Conservation (phyloP, 2,113 vertebrate species). For the Canis aureus region DNA sequence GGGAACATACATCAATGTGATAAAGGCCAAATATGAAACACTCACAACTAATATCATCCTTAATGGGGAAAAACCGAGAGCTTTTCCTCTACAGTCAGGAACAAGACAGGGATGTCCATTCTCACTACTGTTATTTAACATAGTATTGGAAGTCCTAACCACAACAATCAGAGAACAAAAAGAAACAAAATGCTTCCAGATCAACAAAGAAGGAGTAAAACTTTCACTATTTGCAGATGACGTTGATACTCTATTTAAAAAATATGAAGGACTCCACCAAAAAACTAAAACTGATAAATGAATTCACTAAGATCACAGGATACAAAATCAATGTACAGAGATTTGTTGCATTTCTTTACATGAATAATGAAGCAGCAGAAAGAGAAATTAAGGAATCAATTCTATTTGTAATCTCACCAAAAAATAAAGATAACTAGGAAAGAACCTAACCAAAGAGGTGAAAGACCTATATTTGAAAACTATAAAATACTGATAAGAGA, state of each 20-base stretch:
- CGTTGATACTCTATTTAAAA: background rate
- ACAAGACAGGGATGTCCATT: background rate
- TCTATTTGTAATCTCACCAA: background rate
- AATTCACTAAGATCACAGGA: background rate
- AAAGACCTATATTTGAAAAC: background rate
- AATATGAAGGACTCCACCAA: background rate
- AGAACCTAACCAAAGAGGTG: background rate
- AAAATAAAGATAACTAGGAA: background rate
- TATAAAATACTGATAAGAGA: background rate
- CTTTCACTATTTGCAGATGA: background rate
- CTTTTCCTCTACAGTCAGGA: background rate
- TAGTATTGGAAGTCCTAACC: background rate
- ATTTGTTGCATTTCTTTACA: background rate
- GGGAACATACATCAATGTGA: background rate
- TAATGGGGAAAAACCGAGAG: background rate
- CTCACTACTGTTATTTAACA: background rate
- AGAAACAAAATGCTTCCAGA: background rate
- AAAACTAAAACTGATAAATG: background rate
- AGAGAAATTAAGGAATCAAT: background rate
- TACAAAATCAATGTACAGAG: background rate
- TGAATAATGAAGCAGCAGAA: background rate
- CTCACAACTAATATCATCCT: background rate
- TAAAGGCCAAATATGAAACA: background rate
- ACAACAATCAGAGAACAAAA: background rate
- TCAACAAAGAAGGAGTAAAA: background rate